phyloP scores from a whole-genome alignment of 2,888 invertebrate species.

The Morinoia aosen region DNA sequence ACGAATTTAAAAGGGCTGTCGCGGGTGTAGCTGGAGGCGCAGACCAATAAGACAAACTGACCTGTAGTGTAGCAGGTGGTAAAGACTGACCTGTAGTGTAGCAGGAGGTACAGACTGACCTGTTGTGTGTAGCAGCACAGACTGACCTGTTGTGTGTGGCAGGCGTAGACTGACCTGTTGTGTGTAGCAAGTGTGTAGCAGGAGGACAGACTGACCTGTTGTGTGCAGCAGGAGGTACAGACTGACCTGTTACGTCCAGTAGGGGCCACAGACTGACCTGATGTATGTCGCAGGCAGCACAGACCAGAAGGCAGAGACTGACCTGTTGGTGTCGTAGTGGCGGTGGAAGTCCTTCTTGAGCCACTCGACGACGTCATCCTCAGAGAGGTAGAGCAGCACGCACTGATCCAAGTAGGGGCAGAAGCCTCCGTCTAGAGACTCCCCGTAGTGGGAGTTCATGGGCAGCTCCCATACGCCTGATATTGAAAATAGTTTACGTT shows the following conservation, averaged over 20 bases:
- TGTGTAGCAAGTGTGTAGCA: too few relatives aligned
- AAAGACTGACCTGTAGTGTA: too few relatives aligned
- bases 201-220: not conserved
- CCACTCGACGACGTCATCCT: slow-evolving; percentile 79
- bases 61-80: too few relatives aligned
- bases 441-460: slow-evolving; percentile 89
- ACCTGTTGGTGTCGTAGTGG: slow-evolving; percentile 75
- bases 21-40: too few relatives aligned
- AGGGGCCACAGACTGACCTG: not conserved
- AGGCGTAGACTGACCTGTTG: too few relatives aligned
- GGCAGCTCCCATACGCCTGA: slow-evolving; percentile 92
- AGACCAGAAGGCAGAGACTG: not conserved
- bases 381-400: slow-evolving; percentile 89
- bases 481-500: not conserved
- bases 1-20: not conserved
- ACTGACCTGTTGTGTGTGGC: too few relatives aligned
- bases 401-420: slow-evolving; percentile 94
- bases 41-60: too few relatives aligned
- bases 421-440: slow-evolving; percentile 85
- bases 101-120: too few relatives aligned
- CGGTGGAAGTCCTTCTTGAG: slow-evolving; percentile 89
- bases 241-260: not conserved
- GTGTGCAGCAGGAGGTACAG: not conserved
- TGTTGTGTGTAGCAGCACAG: too few relatives aligned
- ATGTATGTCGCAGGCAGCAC: not conserved